Evolutionary conservation across 37 sponge, comb jelly and placozoan species (phyloP), one percentile per base, ranked within the genome.

Genomic region (Hexactinellida sp.): DNA sequence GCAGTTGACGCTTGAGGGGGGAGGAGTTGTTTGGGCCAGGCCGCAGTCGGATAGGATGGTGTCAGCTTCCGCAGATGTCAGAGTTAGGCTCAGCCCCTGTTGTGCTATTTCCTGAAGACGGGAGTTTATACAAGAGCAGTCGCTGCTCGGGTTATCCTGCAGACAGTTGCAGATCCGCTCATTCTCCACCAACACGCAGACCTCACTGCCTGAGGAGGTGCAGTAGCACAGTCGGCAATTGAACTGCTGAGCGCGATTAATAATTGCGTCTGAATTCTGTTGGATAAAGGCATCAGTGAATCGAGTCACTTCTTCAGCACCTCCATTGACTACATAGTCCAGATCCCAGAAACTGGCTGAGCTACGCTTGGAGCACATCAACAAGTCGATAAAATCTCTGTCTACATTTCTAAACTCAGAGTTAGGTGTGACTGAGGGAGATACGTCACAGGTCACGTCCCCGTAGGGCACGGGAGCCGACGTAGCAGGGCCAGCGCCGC

Each of bases 311-410:
- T 63, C 76, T 28, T 63, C 76, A 63, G 34, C 34, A 32, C 34
- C 32, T 3, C 76, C 76, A 63, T 63, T 28, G 19, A 63, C 76
- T 25, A 63, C 76, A 63, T 21, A 63, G 76, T 63, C 76, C 76
- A 63, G 76, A 63, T 63, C 76, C 76, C 76, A 63, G 76, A 63
- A 63, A n/a, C 76, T 63, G 76, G 76, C 76, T 25, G 76, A 63
- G 30, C 28, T 25, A 63, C 76, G 76, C 76, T 25, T 28, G 21
- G 76, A 63, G 30, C 76, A 63, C 76, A 63, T 63, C 30, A 63
- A 23, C 34, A 63, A 28, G 34, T 63, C 30, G 3, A 63, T 63
- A 63, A 25, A 63, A 23, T 63, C 76, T 32, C 76, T 23, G 34
- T 23, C 76, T n/a, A 63, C 76, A 28, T 63, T 63, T 28, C 76